Evolutionary conservation across 1,140 invertebrate genomes (phyloP), one percentile per base, ranked within the genome.

Genomic region (Drosophila arawakana): DNA sequence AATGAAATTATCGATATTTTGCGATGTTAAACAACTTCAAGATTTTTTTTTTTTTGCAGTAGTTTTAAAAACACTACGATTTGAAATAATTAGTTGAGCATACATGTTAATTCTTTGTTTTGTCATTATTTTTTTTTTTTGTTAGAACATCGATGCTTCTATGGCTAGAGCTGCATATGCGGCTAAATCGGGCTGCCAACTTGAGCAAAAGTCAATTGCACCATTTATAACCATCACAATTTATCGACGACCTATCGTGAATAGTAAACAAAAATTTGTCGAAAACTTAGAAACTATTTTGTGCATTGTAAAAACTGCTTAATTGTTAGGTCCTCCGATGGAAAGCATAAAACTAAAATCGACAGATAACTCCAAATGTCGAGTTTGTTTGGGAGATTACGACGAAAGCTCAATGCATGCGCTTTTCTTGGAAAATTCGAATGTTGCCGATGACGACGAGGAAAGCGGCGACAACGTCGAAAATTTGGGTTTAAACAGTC

Each of bases 301-400:
- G 11, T n/a, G 11, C 21, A 35, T 6, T 49, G 13, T 30, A 43
- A n/a, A 15, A 18, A 3, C 8, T 9, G 25, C 9, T 13, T 41
- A 30, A n/a, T 8, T 4, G 30, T 8, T 41, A 21, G 34, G n/a
- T 69, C 41, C 21, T 34, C 13, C 13, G 34, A 73, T 73, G 71
- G 71, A 73, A 10, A 50, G 2, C 8, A 35, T n/a, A 37, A 35
- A 43, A n/a, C 46, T 41, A 2, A 7, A 41, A 7, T 39, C 68
- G 1, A 10, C 9, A 15, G 46, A 13, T 30, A 7, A 10, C 47
- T 61, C 18, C 13, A 77, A 85, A 60, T 91, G 90, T 52, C 80
- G 90, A 0, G 62, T 84, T n/a, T 91, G 90, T 15, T 52, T 91
- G 34, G 81, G 55, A 2, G 85, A 91, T 25, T 73, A 13, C 35